A percentile compares a stretch with the other conserved stretches of the same genome.
phyloP scores from a whole-genome alignment of 2,113 vertebrate genomes.

The Motacilla alba region DNA sequence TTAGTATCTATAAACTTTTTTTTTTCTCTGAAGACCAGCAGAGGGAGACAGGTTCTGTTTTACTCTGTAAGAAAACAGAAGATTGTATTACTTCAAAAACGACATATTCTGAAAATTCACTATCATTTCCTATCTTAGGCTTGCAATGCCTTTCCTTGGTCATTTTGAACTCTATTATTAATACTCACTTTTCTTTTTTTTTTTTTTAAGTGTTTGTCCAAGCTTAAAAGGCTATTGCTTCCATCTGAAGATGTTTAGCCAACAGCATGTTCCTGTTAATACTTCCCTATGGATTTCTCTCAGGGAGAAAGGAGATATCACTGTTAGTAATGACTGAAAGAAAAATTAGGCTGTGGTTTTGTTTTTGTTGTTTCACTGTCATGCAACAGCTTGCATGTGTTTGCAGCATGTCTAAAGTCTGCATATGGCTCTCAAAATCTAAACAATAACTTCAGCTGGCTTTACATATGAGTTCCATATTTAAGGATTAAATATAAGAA shows the following conservation, averaged over 20 bases:
- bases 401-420: background rate
- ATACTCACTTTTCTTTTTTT: background rate
- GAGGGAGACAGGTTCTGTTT: conserved; percentile 58
- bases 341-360: background rate
- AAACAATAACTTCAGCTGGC: background rate
- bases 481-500: background rate
- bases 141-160: background rate
- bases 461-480: background rate
- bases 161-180: background rate
- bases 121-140: background rate
- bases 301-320: background rate
- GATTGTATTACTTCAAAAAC: background rate
- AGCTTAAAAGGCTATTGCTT: background rate
- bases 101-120: background rate
- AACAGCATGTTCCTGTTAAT: background rate
- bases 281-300: background rate
- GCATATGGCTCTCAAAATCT: background rate
- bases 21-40: conserved; percentile 47
- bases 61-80: background rate
- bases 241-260: background rate
- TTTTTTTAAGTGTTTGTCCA: background rate
- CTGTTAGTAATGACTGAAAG: background rate
- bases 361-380: background rate
- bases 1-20: background rate
- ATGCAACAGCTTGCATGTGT: background rate